Conservation (phyloP, 1,140 invertebrate species). For the Bombus polaris region DNA sequence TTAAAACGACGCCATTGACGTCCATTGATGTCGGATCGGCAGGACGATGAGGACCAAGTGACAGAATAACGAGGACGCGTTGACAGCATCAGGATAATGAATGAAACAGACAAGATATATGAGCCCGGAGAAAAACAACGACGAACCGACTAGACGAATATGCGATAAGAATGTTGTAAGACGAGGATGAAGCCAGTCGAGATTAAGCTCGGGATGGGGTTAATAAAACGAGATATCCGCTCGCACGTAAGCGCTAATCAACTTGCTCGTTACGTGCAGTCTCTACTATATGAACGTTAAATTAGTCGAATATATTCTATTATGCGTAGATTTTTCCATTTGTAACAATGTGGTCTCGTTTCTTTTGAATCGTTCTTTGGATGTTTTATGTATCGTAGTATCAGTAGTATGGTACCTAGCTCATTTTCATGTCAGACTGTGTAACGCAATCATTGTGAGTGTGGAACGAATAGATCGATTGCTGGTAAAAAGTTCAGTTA, state of each 20-base stretch:
- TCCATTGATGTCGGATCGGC: slow-evolving; percentile 13
- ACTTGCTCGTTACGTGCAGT: neutral
- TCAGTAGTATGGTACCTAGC: no score
- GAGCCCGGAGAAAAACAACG: neutral
- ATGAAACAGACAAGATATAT: slow-evolving; percentile 16
- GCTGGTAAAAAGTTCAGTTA: no score
- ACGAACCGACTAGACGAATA: neutral
- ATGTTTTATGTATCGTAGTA: neutral
- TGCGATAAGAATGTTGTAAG: slow-evolving; percentile 10
- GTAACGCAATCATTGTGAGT: no score
- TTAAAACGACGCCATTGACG: slow-evolving; percentile 30
- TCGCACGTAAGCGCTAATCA: neutral
- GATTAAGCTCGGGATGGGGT: neutral
- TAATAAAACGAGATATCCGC: neutral
- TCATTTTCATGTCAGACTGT: no score
- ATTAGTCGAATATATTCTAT: neutral
- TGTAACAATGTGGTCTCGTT: neutral
- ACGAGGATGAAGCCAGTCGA: neutral
- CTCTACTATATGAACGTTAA: neutral
- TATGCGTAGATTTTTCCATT: neutral
- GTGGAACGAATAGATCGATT: no score
- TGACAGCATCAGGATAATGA: slow-evolving; percentile 19
- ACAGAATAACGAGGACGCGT: slow-evolving; percentile 16
- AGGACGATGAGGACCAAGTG: slow-evolving; percentile 12
- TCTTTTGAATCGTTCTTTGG: neutral